phyloP scores from a whole-genome alignment of 1,140 invertebrate genomes.

The Dufourea novaeangliae region DNA sequence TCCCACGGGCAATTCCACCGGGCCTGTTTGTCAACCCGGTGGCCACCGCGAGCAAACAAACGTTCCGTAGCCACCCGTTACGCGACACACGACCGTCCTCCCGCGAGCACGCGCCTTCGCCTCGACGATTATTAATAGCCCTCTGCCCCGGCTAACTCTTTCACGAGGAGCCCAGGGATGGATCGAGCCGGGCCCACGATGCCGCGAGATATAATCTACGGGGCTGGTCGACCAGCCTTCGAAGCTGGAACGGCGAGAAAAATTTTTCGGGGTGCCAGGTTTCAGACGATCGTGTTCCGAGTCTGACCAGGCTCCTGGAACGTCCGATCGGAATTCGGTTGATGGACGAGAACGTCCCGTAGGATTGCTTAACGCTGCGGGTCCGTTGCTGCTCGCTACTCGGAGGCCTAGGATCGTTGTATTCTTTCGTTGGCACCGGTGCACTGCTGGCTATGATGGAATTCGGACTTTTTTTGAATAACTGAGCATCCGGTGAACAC shows the following conservation, averaged over 20 bases:
- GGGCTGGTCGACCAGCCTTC: no score
- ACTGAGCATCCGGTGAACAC: not conserved
- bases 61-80: constrained; percentile 66
- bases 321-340: constrained; percentile 26
- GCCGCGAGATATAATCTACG: constrained; percentile 29
- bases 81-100: constrained; percentile 64
- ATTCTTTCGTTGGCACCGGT: not conserved
- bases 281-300: constrained; percentile 5
- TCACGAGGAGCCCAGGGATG: constrained; percentile 31
- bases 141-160: constrained; percentile 43
- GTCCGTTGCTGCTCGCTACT: not conserved
- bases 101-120: constrained; percentile 52
- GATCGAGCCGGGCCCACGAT: constrained; percentile 6
- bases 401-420: not conserved
- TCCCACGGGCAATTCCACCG: not conserved
- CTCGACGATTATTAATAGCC: constrained; percentile 63
- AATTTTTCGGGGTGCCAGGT: constrained; percentile 31
- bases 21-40: constrained; percentile 73
- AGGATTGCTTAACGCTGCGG: not conserved
- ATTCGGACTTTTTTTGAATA: not conserved
- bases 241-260: not conserved
- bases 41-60: constrained; percentile 72
- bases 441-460: not conserved
- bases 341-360: not conserved
- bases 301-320: not conserved